phyloP scores from a whole-genome alignment of 2,888 invertebrate genomes.

The Dynastes maya region DNA sequence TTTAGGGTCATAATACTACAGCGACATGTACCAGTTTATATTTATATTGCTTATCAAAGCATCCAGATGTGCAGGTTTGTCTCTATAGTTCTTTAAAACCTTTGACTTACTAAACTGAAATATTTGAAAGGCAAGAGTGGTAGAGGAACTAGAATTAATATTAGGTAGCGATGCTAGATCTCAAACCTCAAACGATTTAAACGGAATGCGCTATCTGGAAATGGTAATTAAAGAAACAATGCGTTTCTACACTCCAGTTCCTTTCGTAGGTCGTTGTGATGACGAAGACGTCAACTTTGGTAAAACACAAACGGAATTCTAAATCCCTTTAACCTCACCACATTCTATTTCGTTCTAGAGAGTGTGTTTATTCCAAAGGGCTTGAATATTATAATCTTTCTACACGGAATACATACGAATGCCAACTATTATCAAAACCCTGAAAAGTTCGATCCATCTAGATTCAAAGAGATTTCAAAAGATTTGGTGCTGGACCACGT shows the following conservation, averaged over 20 bases:
- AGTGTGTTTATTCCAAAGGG: constrained; percentile 42
- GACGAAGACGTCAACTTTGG: constrained; percentile 66
- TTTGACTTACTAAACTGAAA: too few relatives aligned
- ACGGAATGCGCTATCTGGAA: constrained; percentile 73
- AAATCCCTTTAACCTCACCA: too few relatives aligned
- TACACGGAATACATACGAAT: constrained; percentile 20
- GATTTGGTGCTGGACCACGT: constrained; percentile 12
- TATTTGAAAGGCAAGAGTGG: constrained; percentile 60
- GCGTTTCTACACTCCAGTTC: constrained; percentile 72
- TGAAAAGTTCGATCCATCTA: constrained; percentile 15
- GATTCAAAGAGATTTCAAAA: constrained; percentile 13
- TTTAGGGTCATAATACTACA: constrained; percentile 71
- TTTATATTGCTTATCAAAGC: constrained; percentile 68
- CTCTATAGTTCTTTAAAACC: too few relatives aligned
- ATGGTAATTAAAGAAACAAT: constrained; percentile 72
- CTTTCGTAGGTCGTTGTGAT: constrained; percentile 69
- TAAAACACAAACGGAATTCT: constrained; percentile 43
- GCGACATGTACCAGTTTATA: constrained; percentile 69
- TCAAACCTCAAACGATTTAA: constrained; percentile 65
- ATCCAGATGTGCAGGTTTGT: constrained; percentile 66
- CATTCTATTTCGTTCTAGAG: background rate
- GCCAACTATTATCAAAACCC: background rate
- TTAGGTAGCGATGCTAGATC: constrained; percentile 60
- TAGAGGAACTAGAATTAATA: constrained; percentile 65
- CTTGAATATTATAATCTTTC: constrained; percentile 53